A percentile compares a stretch with the other conserved stretches of the same genome.
Evolutionary conservation across 2,113 vertebrate genomes (phyloP).

Genomic region (Notiomystis cincta): DNA sequence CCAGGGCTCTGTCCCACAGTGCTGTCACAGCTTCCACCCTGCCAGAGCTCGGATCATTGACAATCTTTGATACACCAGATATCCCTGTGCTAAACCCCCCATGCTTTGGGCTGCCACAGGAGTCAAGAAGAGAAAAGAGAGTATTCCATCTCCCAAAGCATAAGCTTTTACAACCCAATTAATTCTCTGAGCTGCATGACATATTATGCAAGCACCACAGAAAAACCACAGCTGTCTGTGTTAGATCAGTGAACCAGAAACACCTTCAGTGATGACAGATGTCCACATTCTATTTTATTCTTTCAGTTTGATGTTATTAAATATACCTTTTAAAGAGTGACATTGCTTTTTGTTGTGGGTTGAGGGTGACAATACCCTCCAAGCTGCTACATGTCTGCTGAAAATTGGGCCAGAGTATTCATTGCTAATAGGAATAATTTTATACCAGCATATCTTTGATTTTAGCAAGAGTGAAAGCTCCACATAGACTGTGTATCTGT

Average conservation of each 20-base stretch:
- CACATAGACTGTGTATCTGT: background rate
- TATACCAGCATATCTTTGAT: background rate
- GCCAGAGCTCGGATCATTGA: background rate
- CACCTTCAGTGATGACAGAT: background rate
- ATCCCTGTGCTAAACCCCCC: background rate
- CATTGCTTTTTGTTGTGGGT: background rate
- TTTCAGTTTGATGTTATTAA: background rate
- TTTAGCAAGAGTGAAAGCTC: background rate
- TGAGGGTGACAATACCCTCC: background rate
- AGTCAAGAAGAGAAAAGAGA: background rate
- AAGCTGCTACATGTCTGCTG: background rate
- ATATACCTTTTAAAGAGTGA: background rate
- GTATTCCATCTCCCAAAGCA: background rate
- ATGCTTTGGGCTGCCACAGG: fast-evolving
- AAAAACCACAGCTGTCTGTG: fast-evolving
- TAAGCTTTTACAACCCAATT: background rate
- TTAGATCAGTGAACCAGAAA: background rate
- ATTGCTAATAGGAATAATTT: background rate
- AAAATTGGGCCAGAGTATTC: background rate
- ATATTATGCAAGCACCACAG: background rate
- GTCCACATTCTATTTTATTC: background rate
- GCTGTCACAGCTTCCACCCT: background rate
- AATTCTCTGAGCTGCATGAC: background rate
- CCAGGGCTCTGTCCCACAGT: background rate
- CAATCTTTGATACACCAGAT: background rate